Conservation (phyloP, 2,113 vertebrate genomes). For the Gila orcuttii region DNA sequence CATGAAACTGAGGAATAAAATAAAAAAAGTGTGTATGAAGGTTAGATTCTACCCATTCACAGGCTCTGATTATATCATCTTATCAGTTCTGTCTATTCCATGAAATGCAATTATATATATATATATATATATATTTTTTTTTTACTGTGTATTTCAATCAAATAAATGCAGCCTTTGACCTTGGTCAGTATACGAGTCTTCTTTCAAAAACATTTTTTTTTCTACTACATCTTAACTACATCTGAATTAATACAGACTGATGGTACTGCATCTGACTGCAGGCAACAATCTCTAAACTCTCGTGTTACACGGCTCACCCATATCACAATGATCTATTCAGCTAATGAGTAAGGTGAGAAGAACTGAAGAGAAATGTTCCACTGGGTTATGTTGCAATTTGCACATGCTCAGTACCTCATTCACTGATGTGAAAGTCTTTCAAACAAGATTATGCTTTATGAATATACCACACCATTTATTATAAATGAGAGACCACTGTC, state of each 20-base stretch:
- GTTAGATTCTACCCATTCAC: not conserved
- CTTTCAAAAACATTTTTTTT: not conserved
- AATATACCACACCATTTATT: conserved; percentile 52
- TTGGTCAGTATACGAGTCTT: not conserved
- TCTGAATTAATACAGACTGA: not conserved
- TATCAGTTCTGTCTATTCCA: not conserved
- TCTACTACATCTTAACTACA: too few species aligned
- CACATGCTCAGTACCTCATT: not conserved
- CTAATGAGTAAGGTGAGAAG: conserved; percentile 34
- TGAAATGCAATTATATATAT: not conserved
- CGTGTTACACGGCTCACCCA: conserved; percentile 19
- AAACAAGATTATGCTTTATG: conserved; percentile 17
- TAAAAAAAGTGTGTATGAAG: not conserved
- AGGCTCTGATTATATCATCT: not conserved
- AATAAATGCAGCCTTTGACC: not conserved
- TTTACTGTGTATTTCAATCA: not conserved
- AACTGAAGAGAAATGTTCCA: conserved; percentile 2
- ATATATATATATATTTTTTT: too few species aligned
- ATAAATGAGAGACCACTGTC: conserved; percentile 46
- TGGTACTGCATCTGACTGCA: not conserved
- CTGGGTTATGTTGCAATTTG: conserved; percentile 24
- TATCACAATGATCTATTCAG: conserved; percentile 27
- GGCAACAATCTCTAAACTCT: not conserved
- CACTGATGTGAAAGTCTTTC: not conserved
- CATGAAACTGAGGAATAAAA: not conserved